These are phyloP conservation scores for Nyctalus aviator DNA, from an alignment of 2,797 vertebrate species.

Conservation along the genomic window DNA sequence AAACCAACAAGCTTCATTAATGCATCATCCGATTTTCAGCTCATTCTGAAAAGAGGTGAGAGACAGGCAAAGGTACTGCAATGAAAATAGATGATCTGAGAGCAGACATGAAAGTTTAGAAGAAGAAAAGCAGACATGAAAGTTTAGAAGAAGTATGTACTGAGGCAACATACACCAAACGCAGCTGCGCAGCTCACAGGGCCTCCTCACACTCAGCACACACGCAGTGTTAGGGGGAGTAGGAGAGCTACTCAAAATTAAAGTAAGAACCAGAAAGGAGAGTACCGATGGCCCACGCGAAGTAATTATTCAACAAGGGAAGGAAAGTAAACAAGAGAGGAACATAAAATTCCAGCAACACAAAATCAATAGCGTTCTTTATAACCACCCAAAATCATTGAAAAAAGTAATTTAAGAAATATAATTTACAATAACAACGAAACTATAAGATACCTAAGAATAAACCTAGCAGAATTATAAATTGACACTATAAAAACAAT, in stretches of 20 bases:
- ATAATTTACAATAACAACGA: background rate
- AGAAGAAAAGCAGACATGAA: background rate
- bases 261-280: background rate
- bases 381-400: background rate
- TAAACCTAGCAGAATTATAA: background rate
- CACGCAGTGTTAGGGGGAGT: background rate
- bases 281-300: background rate
- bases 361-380: background rate
- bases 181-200: background rate
- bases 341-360: background rate
- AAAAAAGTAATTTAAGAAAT: background rate
- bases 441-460: background rate
- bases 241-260: background rate
- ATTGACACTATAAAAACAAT: background rate
- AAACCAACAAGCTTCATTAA: background rate
- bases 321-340: background rate
- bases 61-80: background rate
- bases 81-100: background rate
- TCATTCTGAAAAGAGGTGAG: background rate
- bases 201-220: no score
- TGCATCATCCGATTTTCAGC: background rate
- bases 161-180: background rate
- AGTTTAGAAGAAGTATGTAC: background rate
- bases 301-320: background rate
- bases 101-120: background rate